Evolutionary conservation across 2,888 invertebrate genomes (phyloP).

Genomic region (Spicauda simplicius): DNA sequence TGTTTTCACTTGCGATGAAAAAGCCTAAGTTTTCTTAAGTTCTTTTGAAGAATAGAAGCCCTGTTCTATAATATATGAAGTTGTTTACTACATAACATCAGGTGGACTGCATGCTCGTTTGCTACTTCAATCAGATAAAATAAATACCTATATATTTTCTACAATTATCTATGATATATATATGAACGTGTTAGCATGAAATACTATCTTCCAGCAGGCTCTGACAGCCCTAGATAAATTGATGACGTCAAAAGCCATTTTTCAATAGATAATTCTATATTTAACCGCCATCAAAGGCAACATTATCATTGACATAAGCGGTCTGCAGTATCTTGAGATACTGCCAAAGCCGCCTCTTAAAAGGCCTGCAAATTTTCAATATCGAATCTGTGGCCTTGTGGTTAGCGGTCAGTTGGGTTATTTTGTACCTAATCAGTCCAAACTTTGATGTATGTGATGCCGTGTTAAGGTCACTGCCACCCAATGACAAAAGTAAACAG

Average conservation of each 20-base stretch:
- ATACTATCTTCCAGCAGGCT: neutral
- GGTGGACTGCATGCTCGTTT: too few relatives aligned
- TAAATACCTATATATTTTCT: too few relatives aligned
- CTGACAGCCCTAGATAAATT: neutral
- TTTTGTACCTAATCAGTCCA: neutral
- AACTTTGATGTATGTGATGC: neutral
- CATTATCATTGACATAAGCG: constrained; percentile 27
- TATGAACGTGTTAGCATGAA: neutral
- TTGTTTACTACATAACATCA: too few relatives aligned
- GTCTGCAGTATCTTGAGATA: constrained; percentile 27
- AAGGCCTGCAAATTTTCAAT: constrained; percentile 17
- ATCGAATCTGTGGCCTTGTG: constrained; percentile 14
- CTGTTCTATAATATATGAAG: too few relatives aligned
- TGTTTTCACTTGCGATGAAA: too few relatives aligned
- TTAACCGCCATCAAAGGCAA: constrained; percentile 22
- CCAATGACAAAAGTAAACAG: too few relatives aligned
- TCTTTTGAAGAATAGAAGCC: too few relatives aligned
- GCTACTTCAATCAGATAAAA: too few relatives aligned
- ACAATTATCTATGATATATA: too few relatives aligned
- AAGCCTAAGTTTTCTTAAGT: too few relatives aligned
- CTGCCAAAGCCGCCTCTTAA: constrained; percentile 3
- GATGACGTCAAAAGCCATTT: constrained; percentile 16
- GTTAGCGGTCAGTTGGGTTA: neutral
- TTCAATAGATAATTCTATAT: constrained; percentile 29
- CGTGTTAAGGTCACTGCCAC: neutral